These are phyloP conservation scores for Damaliscus lunatus DNA, from an alignment of 2,113 vertebrate species.

Conservation along the genomic window DNA sequence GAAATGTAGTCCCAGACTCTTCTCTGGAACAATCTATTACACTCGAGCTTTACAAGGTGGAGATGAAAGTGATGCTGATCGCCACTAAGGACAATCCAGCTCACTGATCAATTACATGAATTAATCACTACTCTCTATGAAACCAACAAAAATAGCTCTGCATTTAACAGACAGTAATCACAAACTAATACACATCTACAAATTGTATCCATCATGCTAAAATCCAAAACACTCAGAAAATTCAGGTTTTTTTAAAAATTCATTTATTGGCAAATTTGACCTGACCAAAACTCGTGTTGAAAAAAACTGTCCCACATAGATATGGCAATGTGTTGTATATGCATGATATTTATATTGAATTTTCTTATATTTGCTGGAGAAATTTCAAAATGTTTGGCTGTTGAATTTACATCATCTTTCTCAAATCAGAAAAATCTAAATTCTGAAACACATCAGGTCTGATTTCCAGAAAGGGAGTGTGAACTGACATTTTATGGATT, in stretches of 20 bases:
- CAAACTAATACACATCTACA: background rate
- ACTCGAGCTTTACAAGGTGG: background rate
- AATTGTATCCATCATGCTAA: background rate
- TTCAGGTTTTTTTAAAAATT: background rate
- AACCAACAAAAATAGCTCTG: background rate
- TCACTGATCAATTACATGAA: rapidly evolving
- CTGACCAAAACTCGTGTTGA: background rate
- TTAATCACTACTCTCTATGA: background rate
- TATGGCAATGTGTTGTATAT: background rate
- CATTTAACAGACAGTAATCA: background rate
- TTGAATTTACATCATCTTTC: background rate
- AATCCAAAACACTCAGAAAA: background rate
- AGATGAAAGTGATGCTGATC: background rate
- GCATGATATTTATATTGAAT: background rate
- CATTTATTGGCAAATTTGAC: background rate
- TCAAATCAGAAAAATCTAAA: background rate
- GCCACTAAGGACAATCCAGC: background rate
- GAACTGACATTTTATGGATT: background rate
- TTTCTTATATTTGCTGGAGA: background rate
- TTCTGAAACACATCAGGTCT: background rate
- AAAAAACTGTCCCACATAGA: background rate
- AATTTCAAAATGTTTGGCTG: background rate
- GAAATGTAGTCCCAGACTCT: background rate
- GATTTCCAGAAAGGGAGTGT: background rate
- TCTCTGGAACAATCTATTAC: background rate